phyloP scores from a whole-genome alignment of 2,113 vertebrate genomes.

The Oryzias celebensis region DNA sequence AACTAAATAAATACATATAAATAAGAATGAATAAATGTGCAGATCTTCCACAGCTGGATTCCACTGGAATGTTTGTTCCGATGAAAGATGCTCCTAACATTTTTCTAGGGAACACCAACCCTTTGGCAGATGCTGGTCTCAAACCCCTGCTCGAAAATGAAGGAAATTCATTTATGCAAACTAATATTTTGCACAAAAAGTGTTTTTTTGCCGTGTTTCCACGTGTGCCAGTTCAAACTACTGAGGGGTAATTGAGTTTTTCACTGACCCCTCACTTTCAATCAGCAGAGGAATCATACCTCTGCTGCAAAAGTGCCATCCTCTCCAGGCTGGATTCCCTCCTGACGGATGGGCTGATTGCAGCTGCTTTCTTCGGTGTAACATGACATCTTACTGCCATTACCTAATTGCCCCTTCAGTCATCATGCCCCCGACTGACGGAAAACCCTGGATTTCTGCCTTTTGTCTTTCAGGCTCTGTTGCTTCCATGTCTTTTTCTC shows the following conservation, averaged over 20 bases:
- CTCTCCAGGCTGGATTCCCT: conserved; percentile 45
- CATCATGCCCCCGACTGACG: conserved; percentile 42
- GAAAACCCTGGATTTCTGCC: conserved; percentile 21
- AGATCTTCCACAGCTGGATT: conserved; percentile 14
- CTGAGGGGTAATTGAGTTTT: conserved; percentile 50
- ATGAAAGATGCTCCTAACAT: conserved; percentile 21
- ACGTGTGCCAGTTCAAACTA: conserved; percentile 14
- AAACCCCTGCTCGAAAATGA: conserved; percentile 3
- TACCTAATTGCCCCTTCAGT: conserved; percentile 45
- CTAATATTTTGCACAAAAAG: conserved; percentile 18
- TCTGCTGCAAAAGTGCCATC: conserved; percentile 31
- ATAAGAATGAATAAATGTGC: conserved; percentile 8
- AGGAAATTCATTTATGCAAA: conserved; percentile 11
- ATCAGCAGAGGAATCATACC: conserved; percentile 47
- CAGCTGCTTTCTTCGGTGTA: conserved; percentile 47
- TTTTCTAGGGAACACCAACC: background rate
- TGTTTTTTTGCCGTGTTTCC: conserved; percentile 15
- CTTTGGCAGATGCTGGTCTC: background rate
- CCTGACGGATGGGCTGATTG: conserved; percentile 58
- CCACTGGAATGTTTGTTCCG: conserved; percentile 3
- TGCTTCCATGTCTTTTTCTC: conserved; percentile 9
- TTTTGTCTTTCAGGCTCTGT: conserved; percentile 31
- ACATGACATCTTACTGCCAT: conserved; percentile 58
- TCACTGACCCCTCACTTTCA: conserved; percentile 56
- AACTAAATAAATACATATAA: too few species aligned